A percentile compares a stretch with the other conserved stretches of the same genome.
phyloP scores from a whole-genome alignment of 2,797 vertebrate genomes.

The Cottoperca gobio region DNA sequence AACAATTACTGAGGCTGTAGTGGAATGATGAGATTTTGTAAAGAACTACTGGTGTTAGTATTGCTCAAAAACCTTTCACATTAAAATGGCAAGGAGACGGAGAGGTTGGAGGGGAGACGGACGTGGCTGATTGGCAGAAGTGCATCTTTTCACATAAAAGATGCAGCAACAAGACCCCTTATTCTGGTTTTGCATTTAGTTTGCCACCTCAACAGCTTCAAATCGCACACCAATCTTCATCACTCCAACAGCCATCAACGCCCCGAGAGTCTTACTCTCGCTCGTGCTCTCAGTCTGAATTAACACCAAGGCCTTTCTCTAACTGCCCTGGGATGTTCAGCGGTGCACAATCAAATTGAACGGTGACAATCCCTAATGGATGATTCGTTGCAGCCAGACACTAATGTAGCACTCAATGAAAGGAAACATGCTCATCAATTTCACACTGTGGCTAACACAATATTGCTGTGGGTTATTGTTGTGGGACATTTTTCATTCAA shows the following conservation, averaged over 20 bases:
- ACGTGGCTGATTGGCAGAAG: slow-evolving; percentile 45
- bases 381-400: slow-evolving; percentile 77
- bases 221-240: slow-evolving; percentile 78
- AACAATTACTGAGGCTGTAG: slow-evolving; percentile 57
- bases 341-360: slow-evolving; percentile 81
- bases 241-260: slow-evolving; percentile 62
- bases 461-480: slow-evolving; percentile 82
- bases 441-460: slow-evolving; percentile 83
- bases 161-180: slow-evolving; percentile 32
- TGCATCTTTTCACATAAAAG: slow-evolving; percentile 25
- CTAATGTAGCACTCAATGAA: slow-evolving; percentile 82
- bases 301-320: slow-evolving; percentile 77
- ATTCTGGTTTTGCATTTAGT: slow-evolving; percentile 69
- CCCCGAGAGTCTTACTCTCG: slow-evolving; percentile 73
- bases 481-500: slow-evolving; percentile 84
- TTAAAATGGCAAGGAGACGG: slow-evolving; percentile 14
- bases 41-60: slow-evolving; percentile 13
- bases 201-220: slow-evolving; percentile 64
- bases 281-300: slow-evolving; percentile 75
- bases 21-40: slow-evolving; percentile 46
- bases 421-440: slow-evolving; percentile 85
- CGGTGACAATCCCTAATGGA: slow-evolving; percentile 83
- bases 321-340: slow-evolving; percentile 78
- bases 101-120: slow-evolving; percentile 27
- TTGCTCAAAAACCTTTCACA: slow-evolving; percentile 8